Conservation (phyloP, 2,113 vertebrate genomes). For the Mustela nigripes region DNA sequence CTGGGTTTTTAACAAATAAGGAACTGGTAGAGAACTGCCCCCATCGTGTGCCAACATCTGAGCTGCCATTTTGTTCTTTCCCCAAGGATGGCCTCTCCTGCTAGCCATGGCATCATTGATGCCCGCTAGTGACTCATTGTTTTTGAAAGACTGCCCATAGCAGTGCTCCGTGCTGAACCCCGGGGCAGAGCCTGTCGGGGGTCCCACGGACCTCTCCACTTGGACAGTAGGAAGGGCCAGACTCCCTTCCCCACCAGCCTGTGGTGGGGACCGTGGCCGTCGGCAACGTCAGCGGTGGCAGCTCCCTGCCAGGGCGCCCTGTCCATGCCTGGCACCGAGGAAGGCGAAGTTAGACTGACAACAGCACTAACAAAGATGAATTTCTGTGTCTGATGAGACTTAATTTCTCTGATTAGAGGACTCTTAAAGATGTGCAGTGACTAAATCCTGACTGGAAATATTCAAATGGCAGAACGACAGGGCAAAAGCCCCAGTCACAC, state of each 20-base stretch:
- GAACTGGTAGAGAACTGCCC: not conserved
- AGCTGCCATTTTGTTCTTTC: not conserved
- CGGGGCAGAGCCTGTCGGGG: not conserved
- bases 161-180: not conserved
- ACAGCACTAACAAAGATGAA: conserved; percentile 80
- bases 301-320: not conserved
- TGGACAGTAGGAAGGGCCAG: not conserved
- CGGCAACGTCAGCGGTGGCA: fast-evolving
- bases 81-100: not conserved
- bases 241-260: fast-evolving
- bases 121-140: not conserved
- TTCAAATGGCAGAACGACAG: conserved; percentile 10
- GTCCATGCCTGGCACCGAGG: not conserved
- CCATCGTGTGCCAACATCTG: not conserved
- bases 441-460: conserved; percentile 72
- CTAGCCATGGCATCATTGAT: not conserved
- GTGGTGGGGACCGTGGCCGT: not conserved
- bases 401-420: conserved; percentile 81
- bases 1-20: not conserved
- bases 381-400: conserved; percentile 79
- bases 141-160: not conserved
- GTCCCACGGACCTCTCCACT: fast-evolving
- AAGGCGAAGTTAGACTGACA: conserved; percentile 73
- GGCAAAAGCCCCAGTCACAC: conserved; percentile 15
- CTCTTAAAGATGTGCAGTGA: conserved; percentile 64